These are phyloP conservation scores for Rana temporaria DNA, from an alignment of 2,113 vertebrate species.

Conservation along the genomic window DNA sequence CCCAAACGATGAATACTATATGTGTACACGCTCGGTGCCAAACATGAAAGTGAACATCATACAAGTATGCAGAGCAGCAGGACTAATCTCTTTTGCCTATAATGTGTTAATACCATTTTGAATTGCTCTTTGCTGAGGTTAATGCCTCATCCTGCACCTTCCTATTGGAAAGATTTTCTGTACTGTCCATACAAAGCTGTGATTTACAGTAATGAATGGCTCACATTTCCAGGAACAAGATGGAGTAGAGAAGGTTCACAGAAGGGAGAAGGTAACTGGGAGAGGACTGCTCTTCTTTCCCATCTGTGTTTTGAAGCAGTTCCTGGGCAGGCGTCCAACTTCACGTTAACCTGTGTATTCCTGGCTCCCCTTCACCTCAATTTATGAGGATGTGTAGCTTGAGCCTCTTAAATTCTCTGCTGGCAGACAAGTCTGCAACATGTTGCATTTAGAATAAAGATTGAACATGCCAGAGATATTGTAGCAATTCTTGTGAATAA, in stretches of 20 bases:
- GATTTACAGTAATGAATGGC: conserved; percentile 54
- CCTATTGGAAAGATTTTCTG: conserved; percentile 13
- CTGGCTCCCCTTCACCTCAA: conserved; percentile 28
- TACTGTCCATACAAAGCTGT: not conserved
- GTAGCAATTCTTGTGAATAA: not conserved
- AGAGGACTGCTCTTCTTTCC: conserved; percentile 36
- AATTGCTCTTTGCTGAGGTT: not conserved
- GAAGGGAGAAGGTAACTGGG: conserved; percentile 44
- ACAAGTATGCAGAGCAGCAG: not conserved
- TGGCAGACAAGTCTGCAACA: conserved; percentile 31
- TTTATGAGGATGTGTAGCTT: conserved; percentile 29
- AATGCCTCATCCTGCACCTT: conserved; percentile 17
- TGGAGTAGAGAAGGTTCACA: conserved; percentile 44
- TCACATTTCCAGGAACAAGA: conserved; percentile 49
- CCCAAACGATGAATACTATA: too few relatives aligned
- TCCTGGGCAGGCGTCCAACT: conserved; percentile 47
- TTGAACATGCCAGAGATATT: conserved; percentile 7
- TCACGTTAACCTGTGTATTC: conserved; percentile 41
- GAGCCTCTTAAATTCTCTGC: conserved; percentile 32
- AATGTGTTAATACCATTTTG: conserved; percentile 15
- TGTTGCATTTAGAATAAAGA: not conserved
- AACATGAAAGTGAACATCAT: too few relatives aligned
- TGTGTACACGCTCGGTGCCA: too few relatives aligned
- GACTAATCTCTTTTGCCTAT: not conserved
- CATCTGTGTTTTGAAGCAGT: conserved; percentile 40